These are phyloP conservation scores for Orussus abietinus DNA, from an alignment of 1,140 invertebrate species.

Conservation along the genomic window DNA sequence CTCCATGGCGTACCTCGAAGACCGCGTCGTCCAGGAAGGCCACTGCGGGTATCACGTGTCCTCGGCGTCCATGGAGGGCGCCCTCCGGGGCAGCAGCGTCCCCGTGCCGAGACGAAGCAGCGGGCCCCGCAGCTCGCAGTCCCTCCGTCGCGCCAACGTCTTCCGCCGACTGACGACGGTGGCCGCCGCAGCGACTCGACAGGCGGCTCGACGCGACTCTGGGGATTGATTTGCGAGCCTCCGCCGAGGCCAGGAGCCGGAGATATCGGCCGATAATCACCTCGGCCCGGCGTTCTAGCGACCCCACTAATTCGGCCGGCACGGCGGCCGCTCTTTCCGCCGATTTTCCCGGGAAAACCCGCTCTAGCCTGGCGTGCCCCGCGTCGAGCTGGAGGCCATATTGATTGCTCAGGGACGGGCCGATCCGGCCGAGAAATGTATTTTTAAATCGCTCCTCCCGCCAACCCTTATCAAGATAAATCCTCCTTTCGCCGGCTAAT, in stretches of 20 bases:
- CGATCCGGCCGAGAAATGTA: conserved; percentile 24
- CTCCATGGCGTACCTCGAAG: no score
- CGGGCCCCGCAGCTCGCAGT: no score
- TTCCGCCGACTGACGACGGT: conserved; percentile 14
- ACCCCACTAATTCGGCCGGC: neutral
- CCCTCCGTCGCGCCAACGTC: conserved; percentile 26
- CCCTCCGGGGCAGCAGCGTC: no score
- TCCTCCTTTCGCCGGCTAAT: no score
- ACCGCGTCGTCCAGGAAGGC: no score
- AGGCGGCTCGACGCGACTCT: neutral
- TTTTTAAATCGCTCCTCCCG: conserved; percentile 6
- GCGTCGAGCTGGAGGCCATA: conserved; percentile 40
- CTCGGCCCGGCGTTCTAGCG: neutral
- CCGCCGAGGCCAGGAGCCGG: no score
- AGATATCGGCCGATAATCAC: neutral
- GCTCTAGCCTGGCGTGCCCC: conserved; percentile 26
- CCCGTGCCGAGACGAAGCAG: no score
- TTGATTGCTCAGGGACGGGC: conserved; percentile 44
- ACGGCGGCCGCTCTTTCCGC: neutral
- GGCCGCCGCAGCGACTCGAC: neutral
- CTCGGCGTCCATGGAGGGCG: no score
- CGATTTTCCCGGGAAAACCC: conserved; percentile 13
- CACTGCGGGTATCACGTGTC: no score
- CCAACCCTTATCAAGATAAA: conserved; percentile 9
- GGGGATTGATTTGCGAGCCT: neutral